Conservation (phyloP, 2,113 vertebrate species). For the Elgaria multicarinata region DNA sequence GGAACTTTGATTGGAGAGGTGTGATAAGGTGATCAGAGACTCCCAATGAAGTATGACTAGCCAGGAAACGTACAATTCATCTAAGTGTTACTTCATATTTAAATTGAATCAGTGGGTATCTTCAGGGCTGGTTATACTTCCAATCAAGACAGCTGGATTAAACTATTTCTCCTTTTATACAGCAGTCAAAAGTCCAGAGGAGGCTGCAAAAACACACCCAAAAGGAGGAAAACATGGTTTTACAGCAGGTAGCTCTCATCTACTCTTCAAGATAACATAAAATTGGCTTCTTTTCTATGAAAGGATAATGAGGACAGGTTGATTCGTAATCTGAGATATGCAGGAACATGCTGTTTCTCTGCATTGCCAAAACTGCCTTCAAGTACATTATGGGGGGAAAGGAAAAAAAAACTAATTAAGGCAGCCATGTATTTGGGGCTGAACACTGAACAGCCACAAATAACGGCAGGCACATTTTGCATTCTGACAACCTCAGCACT, state of each 20-base stretch:
- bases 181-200: not conserved
- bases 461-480: not conserved
- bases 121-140: not conserved
- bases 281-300: not conserved
- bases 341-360: not conserved
- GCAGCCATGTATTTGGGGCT: not conserved
- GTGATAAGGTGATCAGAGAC: not conserved
- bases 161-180: not conserved
- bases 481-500: not conserved
- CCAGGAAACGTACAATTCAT: not conserved
- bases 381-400: not conserved
- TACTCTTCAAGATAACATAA: not conserved
- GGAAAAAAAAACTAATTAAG: not conserved
- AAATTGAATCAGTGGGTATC: not conserved
- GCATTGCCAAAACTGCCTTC: not conserved
- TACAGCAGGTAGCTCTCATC: not conserved
- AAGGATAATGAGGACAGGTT: slow-evolving; percentile 11
- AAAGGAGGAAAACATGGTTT: not conserved
- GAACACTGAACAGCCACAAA: slow-evolving; percentile 19
- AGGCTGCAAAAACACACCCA: not conserved
- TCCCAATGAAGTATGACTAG: not conserved
- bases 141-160: not conserved
- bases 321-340: slow-evolving; percentile 1
- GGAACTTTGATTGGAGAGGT: not conserved
- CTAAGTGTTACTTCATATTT: not conserved